Evolutionary conservation across 2,888 invertebrate species (phyloP).

Genomic region (Microctonus brassicae): DNA sequence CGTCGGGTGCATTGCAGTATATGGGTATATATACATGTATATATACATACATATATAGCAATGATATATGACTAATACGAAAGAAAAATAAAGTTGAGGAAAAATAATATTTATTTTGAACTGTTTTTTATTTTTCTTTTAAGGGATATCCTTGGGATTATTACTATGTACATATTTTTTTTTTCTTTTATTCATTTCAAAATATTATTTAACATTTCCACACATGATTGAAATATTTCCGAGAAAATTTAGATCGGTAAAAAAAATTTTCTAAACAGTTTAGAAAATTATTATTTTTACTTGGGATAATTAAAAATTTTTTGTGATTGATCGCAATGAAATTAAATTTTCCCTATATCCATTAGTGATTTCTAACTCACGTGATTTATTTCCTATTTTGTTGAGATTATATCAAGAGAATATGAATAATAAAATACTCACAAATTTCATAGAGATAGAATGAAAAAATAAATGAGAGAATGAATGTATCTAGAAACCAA

Average conservation of each 20-base stretch:
- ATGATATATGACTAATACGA: not conserved
- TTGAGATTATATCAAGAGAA: not conserved
- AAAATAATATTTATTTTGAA: not conserved
- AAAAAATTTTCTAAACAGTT: too few species aligned
- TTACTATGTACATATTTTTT: not conserved
- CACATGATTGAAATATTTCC: too few species aligned
- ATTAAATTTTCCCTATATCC: not conserved
- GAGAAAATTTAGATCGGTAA: too few species aligned
- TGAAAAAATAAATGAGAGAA: not conserved
- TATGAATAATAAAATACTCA: not conserved
- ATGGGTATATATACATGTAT: too few species aligned
- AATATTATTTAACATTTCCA: too few species aligned
- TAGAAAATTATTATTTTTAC: too few species aligned
- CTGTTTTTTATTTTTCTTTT: not conserved
- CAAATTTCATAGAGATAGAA: conserved; percentile 5
- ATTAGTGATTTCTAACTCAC: too few species aligned
- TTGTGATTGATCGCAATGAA: not conserved
- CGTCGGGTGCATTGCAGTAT: not conserved
- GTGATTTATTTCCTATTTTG: not conserved
- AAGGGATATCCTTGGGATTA: not conserved
- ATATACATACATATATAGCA: not conserved
- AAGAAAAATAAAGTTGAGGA: not conserved
- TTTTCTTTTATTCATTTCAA: too few species aligned
- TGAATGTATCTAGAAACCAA: not conserved
- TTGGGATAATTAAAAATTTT: not conserved